Percentiles rank a stretch among this genome's conserved stretches.
These are phyloP conservation scores for Gorsachius magnificus DNA, from an alignment of 2,797 vertebrate species.

Conservation along the genomic window DNA sequence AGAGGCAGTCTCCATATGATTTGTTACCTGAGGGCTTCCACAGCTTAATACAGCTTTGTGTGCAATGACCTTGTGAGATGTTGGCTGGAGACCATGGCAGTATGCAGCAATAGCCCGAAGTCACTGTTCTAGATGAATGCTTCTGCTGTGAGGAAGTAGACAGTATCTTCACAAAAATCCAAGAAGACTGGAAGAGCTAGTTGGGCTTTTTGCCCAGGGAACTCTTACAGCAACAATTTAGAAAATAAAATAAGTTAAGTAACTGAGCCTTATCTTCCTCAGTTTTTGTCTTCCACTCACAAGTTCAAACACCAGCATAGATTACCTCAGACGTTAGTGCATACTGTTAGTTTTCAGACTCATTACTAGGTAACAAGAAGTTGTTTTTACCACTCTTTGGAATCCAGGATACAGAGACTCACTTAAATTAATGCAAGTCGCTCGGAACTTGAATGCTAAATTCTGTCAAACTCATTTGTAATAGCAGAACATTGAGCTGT, in stretches of 20 bases:
- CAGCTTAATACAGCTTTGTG: neutral
- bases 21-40: neutral
- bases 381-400: neutral
- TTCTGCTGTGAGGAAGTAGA: neutral
- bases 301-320: neutral
- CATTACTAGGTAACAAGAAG: neutral
- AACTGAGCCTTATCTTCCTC: neutral
- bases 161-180: neutral
- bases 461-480: neutral
- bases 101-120: neutral
- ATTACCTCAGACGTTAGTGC: neutral
- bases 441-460: neutral
- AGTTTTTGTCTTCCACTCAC: neutral
- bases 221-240: neutral
- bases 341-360: neutral
- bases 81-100: neutral
- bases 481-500: neutral
- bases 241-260: neutral
- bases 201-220: neutral
- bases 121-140: neutral
- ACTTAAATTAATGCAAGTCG: neutral
- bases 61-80: neutral
- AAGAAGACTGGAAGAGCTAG: neutral
- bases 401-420: neutral
- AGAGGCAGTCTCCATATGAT: fast-evolving